Conservation (phyloP, 2,113 vertebrate genomes). For the Panthera leo region DNA sequence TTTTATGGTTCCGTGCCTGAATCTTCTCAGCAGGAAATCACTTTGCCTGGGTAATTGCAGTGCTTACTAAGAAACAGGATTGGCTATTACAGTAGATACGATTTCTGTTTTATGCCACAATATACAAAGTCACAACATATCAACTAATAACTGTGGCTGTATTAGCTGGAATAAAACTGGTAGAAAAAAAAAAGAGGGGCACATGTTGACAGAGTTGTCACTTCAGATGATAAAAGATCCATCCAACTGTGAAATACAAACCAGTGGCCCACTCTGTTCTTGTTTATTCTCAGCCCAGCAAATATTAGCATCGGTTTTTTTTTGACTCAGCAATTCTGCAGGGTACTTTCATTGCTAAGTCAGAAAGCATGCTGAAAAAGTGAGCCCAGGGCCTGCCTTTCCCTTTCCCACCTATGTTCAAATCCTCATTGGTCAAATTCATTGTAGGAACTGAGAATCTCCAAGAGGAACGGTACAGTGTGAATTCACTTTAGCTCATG, state of each 20-base stretch:
- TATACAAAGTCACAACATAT: not conserved
- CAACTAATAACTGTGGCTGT: not conserved
- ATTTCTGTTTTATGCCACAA: not conserved
- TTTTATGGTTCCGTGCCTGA: not conserved
- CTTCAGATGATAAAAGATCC: not conserved
- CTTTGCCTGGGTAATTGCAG: not conserved
- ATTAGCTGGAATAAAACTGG: not conserved
- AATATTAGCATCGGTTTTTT: not conserved
- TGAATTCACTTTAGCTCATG: not conserved
- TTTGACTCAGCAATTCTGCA: not conserved
- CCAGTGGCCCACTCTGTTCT: not conserved
- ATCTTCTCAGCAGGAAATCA: slow-evolving; percentile 48
- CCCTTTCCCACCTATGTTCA: not conserved
- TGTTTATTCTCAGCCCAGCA: not conserved
- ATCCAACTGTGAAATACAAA: not conserved
- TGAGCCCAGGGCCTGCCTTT: not conserved
- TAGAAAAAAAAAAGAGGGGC: not conserved
- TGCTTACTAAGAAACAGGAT: not conserved
- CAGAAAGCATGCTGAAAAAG: not conserved
- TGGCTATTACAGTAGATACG: not conserved
- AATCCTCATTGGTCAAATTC: not conserved
- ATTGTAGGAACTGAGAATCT: not conserved
- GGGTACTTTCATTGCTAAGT: not conserved
- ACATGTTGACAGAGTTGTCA: not conserved
- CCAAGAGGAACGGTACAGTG: not conserved